Conservation (phyloP, 1,140 invertebrate species). For the Chironomus striatipennis region DNA sequence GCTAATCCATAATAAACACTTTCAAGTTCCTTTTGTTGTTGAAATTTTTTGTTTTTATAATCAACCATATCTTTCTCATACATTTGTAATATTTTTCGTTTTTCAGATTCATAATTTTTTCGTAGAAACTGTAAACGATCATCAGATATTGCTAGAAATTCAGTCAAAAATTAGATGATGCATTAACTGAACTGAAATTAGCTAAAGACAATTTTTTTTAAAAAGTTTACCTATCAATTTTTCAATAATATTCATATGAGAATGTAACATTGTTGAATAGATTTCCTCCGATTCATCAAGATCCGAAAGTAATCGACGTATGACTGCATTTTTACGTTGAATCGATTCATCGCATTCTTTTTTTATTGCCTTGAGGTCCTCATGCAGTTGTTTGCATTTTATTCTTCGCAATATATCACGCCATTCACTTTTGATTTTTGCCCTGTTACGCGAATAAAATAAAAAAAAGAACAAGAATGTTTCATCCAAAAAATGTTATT, state of each 20-base stretch:
- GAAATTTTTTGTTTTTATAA: constrained; percentile 38
- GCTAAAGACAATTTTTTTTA: neutral
- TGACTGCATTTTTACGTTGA: constrained; percentile 55
- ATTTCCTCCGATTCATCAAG: constrained; percentile 59
- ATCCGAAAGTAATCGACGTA: constrained; percentile 52
- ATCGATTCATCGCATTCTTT: constrained; percentile 39
- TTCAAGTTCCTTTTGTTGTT: constrained; percentile 35
- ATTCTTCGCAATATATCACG: constrained; percentile 60
- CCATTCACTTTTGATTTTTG: constrained; percentile 78
- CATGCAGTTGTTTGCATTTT: constrained; percentile 61
- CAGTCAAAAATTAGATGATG: neutral
- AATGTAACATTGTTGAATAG: constrained; percentile 51
- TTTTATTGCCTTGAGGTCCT: constrained; percentile 50
- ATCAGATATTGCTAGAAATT: constrained; percentile 40
- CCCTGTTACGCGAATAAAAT: constrained; percentile 31
- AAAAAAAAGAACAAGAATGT: neutral
- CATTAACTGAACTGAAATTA: no score
- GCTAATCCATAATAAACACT: constrained; percentile 37
- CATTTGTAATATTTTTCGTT: constrained; percentile 42
- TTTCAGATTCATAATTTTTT: constrained; percentile 45
- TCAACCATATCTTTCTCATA: constrained; percentile 41
- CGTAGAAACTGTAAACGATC: constrained; percentile 46
- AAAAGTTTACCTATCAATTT: constrained; percentile 51
- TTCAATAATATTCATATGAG: constrained; percentile 58
- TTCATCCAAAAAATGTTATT: neutral